Evolutionary conservation across 2,888 invertebrate species (phyloP), one percentile per base, ranked within the genome.

Genomic region (Empis livida): DNA sequence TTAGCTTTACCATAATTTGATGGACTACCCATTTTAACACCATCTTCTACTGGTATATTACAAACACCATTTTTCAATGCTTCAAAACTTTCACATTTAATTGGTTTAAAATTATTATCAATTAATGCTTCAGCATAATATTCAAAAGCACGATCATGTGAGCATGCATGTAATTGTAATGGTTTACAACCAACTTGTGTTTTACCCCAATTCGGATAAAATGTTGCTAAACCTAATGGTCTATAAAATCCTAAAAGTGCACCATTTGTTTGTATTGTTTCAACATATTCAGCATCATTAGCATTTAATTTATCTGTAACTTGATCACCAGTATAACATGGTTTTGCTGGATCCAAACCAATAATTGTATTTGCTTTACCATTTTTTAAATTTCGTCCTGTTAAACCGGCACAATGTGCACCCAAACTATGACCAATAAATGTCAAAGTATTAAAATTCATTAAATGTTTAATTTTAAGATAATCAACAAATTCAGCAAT

Each of bases 351-450:
- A 44, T 59, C 60, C 2, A 65, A 48, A 20, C 57, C 75, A 52
- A 74, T 70, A 40, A 76, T 74, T 2, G 72, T 70, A 51, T 74
- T 71, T 23, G 73, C 68, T 16, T 71, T 72, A 43, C 77, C 78
- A 57, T 68, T 59, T 48, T 65, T 70, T 1, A 72, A 71, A 54
- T 71, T 71, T 50, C 77, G 77, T 2, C 75, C 78, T 39, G 77
- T 71, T 50, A 73, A 72, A 4, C 77, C 76, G 41, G 73, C 71
- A 8, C 75, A 75, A 59, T 76, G 75, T 9, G 75, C 75, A 5
- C 78, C 78, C 47, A 78, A 65, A 53, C 78, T 78, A 53, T 78
- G 74, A 1, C 75, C 76, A 39, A 75, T 73, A 5, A 61, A 27
- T 68, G 68, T 58, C 67, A 76, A 51, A 66, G 61, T 2, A 66